A percentile compares a stretch with the other conserved stretches of the same genome.
Evolutionary conservation across 2,113 vertebrate species (phyloP).

Genomic region (pig (Sus scrofa)): T2T-Sscrofa CM000819.6:125738501-125739000

Average conservation of each 20-base stretch:
- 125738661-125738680: neutral
- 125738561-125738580: neutral
- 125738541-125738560: neutral
- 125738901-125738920: slow-evolving; percentile 12
- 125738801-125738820: neutral
- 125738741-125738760: neutral
- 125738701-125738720: neutral
- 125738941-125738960: slow-evolving; percentile 35
- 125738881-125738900: neutral
- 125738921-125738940: neutral
- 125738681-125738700: neutral
- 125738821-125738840: slow-evolving; percentile 25
- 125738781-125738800: neutral
- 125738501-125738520: neutral
- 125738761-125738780: neutral
- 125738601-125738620: neutral
- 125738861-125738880: slow-evolving; percentile 34
- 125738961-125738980: slow-evolving; percentile 27
- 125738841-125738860: slow-evolving; percentile 6
- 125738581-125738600: neutral
- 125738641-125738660: neutral
- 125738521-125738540: neutral
- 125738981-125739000: neutral
- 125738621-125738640: neutral
- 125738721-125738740: neutral